Conservation (phyloP, 2,888 invertebrate genomes). For the Formica aserva region DNA sequence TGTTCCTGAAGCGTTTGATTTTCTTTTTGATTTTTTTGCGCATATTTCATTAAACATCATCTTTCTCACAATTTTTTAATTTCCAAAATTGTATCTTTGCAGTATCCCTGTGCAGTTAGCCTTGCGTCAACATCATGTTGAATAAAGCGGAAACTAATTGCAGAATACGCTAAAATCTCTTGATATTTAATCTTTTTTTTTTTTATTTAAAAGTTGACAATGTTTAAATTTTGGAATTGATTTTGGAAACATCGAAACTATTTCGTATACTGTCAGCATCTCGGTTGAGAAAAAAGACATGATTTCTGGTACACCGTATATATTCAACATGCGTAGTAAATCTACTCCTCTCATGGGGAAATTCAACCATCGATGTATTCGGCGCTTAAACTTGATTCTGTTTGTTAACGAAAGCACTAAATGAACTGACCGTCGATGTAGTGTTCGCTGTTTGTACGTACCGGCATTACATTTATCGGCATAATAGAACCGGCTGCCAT, state of each 20-base stretch:
- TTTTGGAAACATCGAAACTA: neutral
- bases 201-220: neutral
- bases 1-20: slow-evolving; percentile 15
- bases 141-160: neutral
- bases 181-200: neutral
- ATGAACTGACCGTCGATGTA: slow-evolving; percentile 56
- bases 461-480: slow-evolving; percentile 51
- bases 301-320: slow-evolving; percentile 1
- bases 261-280: neutral
- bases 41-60: slow-evolving; percentile 9
- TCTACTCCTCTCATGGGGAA: slow-evolving; percentile 20
- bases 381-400: slow-evolving; percentile 50
- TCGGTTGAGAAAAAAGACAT: neutral
- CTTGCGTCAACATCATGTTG: neutral
- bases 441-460: slow-evolving; percentile 32
- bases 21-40: slow-evolving; percentile 3
- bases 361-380: slow-evolving; percentile 52
- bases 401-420: slow-evolving; percentile 60
- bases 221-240: neutral
- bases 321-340: slow-evolving; percentile 3
- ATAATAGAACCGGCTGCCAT: slow-evolving; percentile 37
- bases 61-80: neutral
- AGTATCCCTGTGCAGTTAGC: neutral
- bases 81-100: neutral
- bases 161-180: neutral